These are phyloP conservation scores for Auanema freiburgensis DNA, from an alignment of 2,888 invertebrate species.

Conservation along the genomic window DNA sequence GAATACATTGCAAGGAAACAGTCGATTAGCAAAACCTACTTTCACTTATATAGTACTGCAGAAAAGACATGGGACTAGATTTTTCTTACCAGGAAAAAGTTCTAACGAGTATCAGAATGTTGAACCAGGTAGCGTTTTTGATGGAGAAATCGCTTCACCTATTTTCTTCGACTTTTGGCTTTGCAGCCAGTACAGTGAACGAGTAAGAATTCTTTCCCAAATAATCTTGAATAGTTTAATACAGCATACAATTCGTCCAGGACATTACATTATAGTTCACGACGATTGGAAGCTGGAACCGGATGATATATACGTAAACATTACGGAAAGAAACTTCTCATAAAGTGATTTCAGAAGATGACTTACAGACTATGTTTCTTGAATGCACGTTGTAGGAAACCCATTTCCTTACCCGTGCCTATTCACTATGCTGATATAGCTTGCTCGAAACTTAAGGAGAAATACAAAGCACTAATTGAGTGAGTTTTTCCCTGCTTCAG, in stretches of 20 bases:
- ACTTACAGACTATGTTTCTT: constrained; percentile 37
- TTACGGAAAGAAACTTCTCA: not conserved
- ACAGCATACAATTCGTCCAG: constrained; percentile 89
- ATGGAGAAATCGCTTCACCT: not conserved
- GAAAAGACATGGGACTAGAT: constrained; percentile 39
- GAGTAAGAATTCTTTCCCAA: no score
- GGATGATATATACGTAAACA: constrained; percentile 87
- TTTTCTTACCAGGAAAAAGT: constrained; percentile 12
- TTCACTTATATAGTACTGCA: constrained; percentile 46
- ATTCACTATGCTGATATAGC: constrained; percentile 98
- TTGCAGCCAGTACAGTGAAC: constrained; percentile 1
- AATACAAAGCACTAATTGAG: constrained; percentile 17
- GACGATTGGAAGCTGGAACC: constrained; percentile 98
- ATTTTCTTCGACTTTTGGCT: constrained; percentile 4
- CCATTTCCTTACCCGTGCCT: constrained; percentile 97
- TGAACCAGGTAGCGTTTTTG: not conserved
- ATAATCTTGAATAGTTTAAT: no score
- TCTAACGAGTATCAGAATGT: constrained; percentile 3
- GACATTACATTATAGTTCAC: constrained; percentile 99
- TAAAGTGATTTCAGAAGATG: constrained; percentile 30
- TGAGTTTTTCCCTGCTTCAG: no score
- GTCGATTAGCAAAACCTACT: constrained; percentile 9
- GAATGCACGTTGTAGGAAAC: constrained; percentile 74
- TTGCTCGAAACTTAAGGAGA: constrained; percentile 86
- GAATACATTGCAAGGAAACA: not conserved